These are phyloP conservation scores for Blomia tropicalis DNA, from an alignment of 2,888 invertebrate species.

Conservation along the genomic window DNA sequence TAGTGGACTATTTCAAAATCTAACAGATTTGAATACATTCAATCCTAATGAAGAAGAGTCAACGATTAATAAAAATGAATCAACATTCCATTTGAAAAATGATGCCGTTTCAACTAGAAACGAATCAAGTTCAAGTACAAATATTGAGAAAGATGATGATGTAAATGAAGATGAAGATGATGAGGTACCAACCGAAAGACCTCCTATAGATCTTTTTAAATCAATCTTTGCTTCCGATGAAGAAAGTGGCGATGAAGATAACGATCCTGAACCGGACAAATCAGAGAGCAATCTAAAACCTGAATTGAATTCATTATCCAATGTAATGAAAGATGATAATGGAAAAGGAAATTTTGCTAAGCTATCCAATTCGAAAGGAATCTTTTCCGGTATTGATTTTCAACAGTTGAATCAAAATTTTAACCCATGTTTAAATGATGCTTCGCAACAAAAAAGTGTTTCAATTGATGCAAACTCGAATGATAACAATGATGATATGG, in stretches of 20 bases:
- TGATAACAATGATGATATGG: not conserved
- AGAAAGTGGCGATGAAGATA: constrained; percentile 23
- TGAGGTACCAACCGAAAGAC: constrained; percentile 34
- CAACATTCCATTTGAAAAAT: not conserved
- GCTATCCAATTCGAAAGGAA: constrained; percentile 15
- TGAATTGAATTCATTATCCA: not conserved
- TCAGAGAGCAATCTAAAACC: not conserved
- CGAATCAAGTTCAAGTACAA: not conserved
- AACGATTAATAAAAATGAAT: not conserved
- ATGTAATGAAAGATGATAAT: not conserved
- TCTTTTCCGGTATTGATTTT: constrained; percentile 30
- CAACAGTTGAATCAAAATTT: constrained; percentile 27
- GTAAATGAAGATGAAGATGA: constrained; percentile 30
- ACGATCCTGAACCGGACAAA: constrained; percentile 9
- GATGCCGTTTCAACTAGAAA: not conserved
- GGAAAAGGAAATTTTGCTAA: not conserved
- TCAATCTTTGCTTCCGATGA: constrained; percentile 51
- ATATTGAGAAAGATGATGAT: not conserved
- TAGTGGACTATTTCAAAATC: not conserved
- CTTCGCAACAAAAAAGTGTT: not conserved
- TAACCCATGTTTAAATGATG: not conserved
- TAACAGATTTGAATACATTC: not conserved
- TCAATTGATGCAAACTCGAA: not conserved
- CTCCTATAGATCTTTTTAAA: constrained; percentile 62
- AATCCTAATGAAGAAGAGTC: not conserved